Percentiles rank a stretch among this genome's conserved stretches.
Evolutionary conservation across 1,140 invertebrate genomes (phyloP).

Genomic region (Solenopsis invicta): DNA sequence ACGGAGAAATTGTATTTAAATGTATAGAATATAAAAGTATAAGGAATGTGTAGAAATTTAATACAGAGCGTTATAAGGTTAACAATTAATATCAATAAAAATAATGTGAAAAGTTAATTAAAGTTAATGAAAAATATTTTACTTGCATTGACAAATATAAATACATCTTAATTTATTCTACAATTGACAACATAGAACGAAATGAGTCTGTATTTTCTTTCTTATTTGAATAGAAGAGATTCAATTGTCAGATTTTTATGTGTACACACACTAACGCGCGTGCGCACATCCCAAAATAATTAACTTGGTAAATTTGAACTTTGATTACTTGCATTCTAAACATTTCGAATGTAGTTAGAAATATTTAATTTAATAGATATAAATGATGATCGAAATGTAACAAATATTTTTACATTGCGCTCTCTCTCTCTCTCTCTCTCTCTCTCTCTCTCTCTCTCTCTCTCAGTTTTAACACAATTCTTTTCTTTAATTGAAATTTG

Average conservation of each 20-base stretch:
- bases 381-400: constrained; percentile 3
- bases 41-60: neutral
- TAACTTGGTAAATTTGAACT: constrained; percentile 7
- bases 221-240: neutral
- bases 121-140: neutral
- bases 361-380: neutral
- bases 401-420: neutral
- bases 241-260: neutral
- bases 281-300: neutral
- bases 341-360: neutral
- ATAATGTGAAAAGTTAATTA: neutral
- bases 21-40: neutral
- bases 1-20: neutral
- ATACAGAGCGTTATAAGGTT: neutral
- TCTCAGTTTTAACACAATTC: neutral
- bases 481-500: constrained; percentile 6
- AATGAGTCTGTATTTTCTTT: neutral
- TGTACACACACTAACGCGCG: neutral
- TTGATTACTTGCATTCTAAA: constrained; percentile 1
- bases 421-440: neutral
- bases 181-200: neutral
- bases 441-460: neutral
- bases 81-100: constrained; percentile 5
- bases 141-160: neutral
- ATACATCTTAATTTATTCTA: constrained; percentile 10